Percentiles rank a stretch among this genome's conserved stretches.
These are phyloP conservation scores for Blastobasis adustella DNA, from an alignment of 2,888 invertebrate species.

Conservation along the genomic window DNA sequence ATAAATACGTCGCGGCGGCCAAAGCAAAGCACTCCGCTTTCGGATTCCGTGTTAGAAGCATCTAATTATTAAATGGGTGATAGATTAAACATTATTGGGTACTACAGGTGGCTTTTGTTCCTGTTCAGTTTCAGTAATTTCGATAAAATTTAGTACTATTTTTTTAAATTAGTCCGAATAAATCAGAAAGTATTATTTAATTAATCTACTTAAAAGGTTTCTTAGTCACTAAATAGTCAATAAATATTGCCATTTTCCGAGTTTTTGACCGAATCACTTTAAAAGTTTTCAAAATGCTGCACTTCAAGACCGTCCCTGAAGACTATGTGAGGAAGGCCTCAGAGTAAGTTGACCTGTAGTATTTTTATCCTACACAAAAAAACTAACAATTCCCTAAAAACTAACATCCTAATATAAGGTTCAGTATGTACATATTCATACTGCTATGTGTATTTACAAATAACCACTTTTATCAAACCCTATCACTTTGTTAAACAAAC, in stretches of 20 bases:
- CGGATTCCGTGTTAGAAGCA: constrained; percentile 25
- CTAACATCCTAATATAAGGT: too few species aligned
- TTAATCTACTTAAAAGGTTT: constrained; percentile 9
- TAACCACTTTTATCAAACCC: too few species aligned
- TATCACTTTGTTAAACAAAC: too few species aligned
- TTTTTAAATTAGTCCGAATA: constrained; percentile 17
- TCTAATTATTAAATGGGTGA: constrained; percentile 63
- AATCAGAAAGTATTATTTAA: constrained; percentile 29
- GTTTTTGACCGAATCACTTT: too few species aligned
- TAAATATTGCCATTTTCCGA: neutral
- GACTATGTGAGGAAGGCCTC: constrained; percentile 54
- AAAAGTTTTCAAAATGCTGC: constrained; percentile 41
- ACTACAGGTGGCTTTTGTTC: constrained; percentile 71
- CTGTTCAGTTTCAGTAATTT: constrained; percentile 72
- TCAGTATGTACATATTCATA: too few species aligned
- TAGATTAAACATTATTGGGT: constrained; percentile 57
- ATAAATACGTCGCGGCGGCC: constrained; percentile 43
- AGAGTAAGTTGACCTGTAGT: constrained; percentile 40
- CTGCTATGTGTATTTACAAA: too few species aligned
- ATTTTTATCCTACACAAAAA: too few species aligned
- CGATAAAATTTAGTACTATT: constrained; percentile 38
- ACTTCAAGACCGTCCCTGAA: constrained; percentile 55
- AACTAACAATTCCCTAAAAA: too few species aligned
- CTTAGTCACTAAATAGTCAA: constrained; percentile 3
- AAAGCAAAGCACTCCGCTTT: constrained; percentile 13